A percentile compares a stretch with the other conserved stretches of the same genome.
These are phyloP conservation scores for Drosophila malerkotliana DNA, from an alignment of 1,140 invertebrate species.

Conservation along the genomic window DNA sequence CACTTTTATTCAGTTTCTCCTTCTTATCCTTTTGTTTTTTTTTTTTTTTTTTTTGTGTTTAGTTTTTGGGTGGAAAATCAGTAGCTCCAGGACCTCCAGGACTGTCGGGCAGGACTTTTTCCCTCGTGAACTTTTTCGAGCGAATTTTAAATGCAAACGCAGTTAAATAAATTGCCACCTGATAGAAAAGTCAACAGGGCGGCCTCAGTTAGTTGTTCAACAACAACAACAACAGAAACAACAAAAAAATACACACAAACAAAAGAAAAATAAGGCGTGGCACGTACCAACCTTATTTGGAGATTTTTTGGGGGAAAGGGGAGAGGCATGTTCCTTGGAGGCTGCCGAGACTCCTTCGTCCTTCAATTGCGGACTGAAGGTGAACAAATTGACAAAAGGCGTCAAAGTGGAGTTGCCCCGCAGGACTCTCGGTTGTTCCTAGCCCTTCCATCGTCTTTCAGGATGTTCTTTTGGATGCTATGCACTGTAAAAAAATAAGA, in stretches of 20 bases:
- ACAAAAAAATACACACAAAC: background rate
- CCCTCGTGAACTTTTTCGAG: conserved; percentile 4
- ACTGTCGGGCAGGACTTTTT: background rate
- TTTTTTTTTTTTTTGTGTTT: background rate
- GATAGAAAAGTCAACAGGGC: conserved; percentile 63
- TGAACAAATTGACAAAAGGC: conserved; percentile 72
- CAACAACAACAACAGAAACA: background rate
- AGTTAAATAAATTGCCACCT: conserved; percentile 70
- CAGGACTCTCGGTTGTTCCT: conserved; percentile 17
- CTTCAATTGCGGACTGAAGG: conserved; percentile 44
- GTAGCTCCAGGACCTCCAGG: background rate
- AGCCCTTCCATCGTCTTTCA: background rate
- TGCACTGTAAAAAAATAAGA: background rate
- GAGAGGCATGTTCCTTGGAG: background rate
- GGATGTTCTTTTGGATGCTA: background rate
- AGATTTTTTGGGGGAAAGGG: background rate
- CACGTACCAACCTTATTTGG: conserved; percentile 38
- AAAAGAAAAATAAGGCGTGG: conserved; percentile 25
- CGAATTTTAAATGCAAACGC: conserved; percentile 59
- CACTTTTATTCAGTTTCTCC: background rate
- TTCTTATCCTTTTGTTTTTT: background rate
- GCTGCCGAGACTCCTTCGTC: conserved; percentile 4
- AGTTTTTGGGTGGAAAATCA: conserved; percentile 1
- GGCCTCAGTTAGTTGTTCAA: conserved; percentile 18
- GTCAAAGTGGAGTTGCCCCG: conserved; percentile 58